Percentiles rank a stretch among this genome's conserved stretches.
phyloP scores from a whole-genome alignment of 2,113 vertebrate species.

The Burhinus oedicnemus region DNA sequence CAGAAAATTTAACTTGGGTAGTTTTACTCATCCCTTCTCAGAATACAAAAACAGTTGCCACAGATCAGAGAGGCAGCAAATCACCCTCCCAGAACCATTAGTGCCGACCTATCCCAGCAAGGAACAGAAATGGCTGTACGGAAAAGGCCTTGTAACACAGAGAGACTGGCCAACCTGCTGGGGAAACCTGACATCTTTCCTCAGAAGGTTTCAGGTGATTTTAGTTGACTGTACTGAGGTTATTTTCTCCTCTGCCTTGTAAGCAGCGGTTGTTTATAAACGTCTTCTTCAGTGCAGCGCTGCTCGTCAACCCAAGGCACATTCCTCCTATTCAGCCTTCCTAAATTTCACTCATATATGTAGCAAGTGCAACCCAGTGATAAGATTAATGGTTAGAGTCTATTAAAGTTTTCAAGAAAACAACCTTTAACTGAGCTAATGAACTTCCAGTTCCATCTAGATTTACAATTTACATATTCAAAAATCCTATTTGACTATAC shows the following conservation, averaged over 20 bases:
- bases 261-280: background rate
- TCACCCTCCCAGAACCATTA: background rate
- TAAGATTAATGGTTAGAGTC: background rate
- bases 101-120: background rate
- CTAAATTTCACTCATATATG: background rate
- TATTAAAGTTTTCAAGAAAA: background rate
- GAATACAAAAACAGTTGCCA: background rate
- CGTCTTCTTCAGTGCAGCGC: background rate
- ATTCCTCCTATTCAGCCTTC: background rate
- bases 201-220: background rate
- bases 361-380: background rate
- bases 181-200: background rate
- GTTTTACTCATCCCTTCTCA: background rate
- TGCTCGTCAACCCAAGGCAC: background rate
- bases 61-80: background rate
- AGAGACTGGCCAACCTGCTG: background rate
- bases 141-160: background rate
- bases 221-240: background rate
- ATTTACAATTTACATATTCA: background rate
- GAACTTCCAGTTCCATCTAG: background rate
- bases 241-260: background rate
- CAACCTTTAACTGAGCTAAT: background rate
- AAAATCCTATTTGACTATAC: background rate
- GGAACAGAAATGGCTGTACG: background rate
- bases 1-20: background rate